Base-by-base conservation (phyloP, 1,140 invertebrate species). In the Ephestia elutella region DNA sequence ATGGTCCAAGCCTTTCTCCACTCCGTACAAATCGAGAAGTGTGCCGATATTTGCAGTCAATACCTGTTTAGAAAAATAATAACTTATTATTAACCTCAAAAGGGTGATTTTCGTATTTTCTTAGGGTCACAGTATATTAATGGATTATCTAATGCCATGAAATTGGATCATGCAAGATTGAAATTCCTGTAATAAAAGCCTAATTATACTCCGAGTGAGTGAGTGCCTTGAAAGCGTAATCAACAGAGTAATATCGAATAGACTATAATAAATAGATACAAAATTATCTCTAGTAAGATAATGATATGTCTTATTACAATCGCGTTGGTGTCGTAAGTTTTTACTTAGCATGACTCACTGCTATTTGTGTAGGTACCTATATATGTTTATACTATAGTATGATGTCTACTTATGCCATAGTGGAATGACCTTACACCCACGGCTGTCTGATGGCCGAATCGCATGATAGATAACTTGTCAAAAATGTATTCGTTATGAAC, bases 1-100 rank as follows among this genome's bases (percentile, higher is more conserved):
- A 82, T 95, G 93, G 66, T 95, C 94, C 60, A 95, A 80, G 1
- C 94, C 93, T 76, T 93, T 93, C 80, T 95, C 94, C 21, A 95
- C 92, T 3, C 93, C 93, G 71, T 94, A 93, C 44, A 94, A 84
- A 80, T 94, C 93, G 50, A 94, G 84, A 30, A 93, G 79, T 9
- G 91, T 93, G 17, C 93, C 93, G 50, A 95, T 91, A 73, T 93
- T 94, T 2, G 93, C 92, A 30, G 93, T 94, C 35, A 94, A 77
- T 10, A 94, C 93, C 94, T 95, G 78, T 3, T 25, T 32, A 87
- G 86, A 53, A 7, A 58, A 38, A 62, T 21, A 49, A 15, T 44
- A 1, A 15, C 1, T 7, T 25, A 25, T 25, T 25, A 25, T 25
- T 25, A 25, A 25, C 21, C 7, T 25, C 21, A 7, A 25, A 25